Percentiles rank a stretch among this genome's conserved stretches.
phyloP scores from a whole-genome alignment of 2,888 invertebrate genomes.

The Alloscopus bannaensis region DNA sequence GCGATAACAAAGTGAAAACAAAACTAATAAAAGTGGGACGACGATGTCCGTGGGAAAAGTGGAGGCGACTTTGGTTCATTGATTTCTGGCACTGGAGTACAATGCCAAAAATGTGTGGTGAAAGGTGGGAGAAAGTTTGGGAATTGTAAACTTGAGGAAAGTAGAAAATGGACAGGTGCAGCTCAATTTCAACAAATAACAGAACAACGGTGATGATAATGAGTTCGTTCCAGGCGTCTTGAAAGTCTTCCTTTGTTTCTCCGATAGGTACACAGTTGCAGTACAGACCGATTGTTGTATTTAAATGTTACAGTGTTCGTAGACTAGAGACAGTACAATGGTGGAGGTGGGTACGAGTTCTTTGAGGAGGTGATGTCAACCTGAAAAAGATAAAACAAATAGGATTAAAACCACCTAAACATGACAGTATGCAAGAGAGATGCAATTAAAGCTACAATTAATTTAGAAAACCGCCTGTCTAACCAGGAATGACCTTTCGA shows the following conservation, averaged over 20 bases:
- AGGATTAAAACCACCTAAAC: background rate
- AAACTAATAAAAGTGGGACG: constrained; percentile 48
- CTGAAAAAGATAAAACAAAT: constrained; percentile 7
- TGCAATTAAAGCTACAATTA: too few species aligned
- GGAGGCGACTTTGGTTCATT: constrained; percentile 54
- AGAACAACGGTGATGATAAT: background rate
- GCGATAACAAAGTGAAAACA: constrained; percentile 17
- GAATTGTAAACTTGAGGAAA: too few species aligned
- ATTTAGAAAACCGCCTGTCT: too few species aligned
- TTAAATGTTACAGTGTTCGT: background rate
- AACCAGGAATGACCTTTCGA: too few species aligned
- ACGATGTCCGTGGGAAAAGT: constrained; percentile 50
- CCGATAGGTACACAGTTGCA: too few species aligned
- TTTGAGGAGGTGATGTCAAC: background rate
- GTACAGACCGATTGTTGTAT: background rate
- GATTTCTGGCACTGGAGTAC: constrained; percentile 33
- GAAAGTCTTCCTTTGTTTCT: constrained; percentile 11
- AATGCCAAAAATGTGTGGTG: constrained; percentile 13
- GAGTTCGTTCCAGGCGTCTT: background rate
- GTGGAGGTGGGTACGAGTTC: background rate
- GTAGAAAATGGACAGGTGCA: too few species aligned
- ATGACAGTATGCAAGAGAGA: background rate
- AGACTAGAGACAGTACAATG: background rate
- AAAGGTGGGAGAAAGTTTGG: too few species aligned
- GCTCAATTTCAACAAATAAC: too few species aligned